These are phyloP conservation scores for Onychomys leucogaster DNA, from an alignment of 2,797 vertebrate species.

Conservation along the genomic window DNA sequence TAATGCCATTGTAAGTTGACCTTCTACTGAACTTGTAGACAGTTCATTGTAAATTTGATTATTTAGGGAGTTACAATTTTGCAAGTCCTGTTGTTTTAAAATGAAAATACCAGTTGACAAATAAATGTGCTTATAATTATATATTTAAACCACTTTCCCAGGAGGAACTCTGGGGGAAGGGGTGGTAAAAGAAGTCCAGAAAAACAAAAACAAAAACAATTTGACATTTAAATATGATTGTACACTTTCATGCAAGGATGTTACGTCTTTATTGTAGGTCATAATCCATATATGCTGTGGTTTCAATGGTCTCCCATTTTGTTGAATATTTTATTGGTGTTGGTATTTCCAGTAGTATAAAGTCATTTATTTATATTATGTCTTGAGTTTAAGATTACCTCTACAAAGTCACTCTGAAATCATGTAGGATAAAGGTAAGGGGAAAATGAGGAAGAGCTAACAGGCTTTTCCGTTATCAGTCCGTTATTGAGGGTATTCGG, in stretches of 20 bases:
- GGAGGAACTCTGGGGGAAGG: not conserved
- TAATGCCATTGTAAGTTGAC: constrained; percentile 41
- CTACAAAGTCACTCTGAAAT: constrained; percentile 36
- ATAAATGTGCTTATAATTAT: constrained; percentile 6
- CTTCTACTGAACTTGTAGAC: constrained; percentile 1
- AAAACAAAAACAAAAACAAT: constrained; percentile 14
- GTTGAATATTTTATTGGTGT: not conserved
- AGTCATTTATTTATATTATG: not conserved
- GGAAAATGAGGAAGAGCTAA: constrained; percentile 19
- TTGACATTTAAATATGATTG: not conserved
- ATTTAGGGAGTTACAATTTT: constrained; percentile 39
- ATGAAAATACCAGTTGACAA: constrained; percentile 40
- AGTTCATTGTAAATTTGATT: constrained; percentile 45
- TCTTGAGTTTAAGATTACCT: constrained; percentile 43
- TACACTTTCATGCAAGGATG: not conserved
- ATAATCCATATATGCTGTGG: not conserved
- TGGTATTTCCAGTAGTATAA: not conserved
- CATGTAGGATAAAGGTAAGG: not conserved
- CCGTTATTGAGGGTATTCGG: constrained; percentile 5
- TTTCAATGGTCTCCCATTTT: not conserved
- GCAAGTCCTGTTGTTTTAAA: constrained; percentile 17
- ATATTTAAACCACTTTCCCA: constrained; percentile 34
- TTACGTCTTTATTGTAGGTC: not conserved
- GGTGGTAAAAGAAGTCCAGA: not conserved
- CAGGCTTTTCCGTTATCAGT: constrained; percentile 37